These are phyloP conservation scores for Callipepla californica DNA, from an alignment of 2,113 vertebrate species.

Conservation along the genomic window DNA sequence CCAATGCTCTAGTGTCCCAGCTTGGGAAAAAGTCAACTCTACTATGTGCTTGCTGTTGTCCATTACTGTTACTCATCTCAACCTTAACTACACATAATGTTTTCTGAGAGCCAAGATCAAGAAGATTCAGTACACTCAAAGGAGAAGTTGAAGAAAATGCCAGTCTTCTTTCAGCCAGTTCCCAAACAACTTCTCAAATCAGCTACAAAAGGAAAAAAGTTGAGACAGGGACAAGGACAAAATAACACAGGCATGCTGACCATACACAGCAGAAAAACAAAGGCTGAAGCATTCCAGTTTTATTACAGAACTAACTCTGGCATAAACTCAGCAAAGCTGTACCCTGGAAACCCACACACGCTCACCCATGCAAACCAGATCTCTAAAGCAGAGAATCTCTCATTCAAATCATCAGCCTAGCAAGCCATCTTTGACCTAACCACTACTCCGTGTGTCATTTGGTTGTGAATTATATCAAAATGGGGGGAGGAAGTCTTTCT, in stretches of 20 bases:
- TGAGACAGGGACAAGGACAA: conserved; percentile 12
- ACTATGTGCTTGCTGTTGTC: neutral
- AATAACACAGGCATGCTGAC: neutral
- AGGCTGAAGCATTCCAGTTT: conserved; percentile 14
- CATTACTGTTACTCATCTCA: neutral
- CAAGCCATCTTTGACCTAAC: neutral
- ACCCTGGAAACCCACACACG: neutral
- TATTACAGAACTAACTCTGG: conserved; percentile 44
- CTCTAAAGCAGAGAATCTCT: neutral
- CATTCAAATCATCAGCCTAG: neutral
- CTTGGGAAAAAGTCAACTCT: neutral
- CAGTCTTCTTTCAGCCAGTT: neutral
- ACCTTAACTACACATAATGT: neutral
- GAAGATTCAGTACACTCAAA: neutral
- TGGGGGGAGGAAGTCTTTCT: neutral
- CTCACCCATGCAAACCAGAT: neutral
- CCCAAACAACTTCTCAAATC: neutral
- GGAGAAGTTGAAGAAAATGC: neutral
- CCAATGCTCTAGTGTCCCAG: neutral
- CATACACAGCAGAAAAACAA: conserved; percentile 24
- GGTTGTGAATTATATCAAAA: neutral
- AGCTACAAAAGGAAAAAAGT: conserved; percentile 12
- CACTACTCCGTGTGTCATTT: neutral
- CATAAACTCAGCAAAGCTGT: neutral
- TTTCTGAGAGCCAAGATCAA: neutral